phyloP scores from a whole-genome alignment of 1,140 invertebrate genomes.

The Heliothis subflexa region DNA sequence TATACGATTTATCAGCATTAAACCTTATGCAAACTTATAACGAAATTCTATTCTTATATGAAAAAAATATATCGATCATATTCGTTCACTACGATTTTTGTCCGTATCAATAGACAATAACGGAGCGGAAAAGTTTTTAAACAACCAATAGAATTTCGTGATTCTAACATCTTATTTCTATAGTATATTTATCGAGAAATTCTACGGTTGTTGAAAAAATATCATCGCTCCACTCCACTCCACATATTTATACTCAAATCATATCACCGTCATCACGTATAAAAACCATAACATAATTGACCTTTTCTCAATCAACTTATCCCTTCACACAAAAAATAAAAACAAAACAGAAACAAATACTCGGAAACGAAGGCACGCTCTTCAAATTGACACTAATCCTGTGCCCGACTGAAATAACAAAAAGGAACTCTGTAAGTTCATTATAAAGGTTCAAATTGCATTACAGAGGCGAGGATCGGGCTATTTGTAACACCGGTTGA shows the following conservation, averaged over 20 bases:
- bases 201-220: neutral
- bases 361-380: neutral
- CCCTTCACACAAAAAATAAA: neutral
- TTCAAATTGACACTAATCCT: conserved; percentile 9
- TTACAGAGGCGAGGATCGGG: neutral
- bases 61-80: too few relatives aligned
- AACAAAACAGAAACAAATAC: neutral
- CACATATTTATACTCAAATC: too few relatives aligned
- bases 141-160: too few relatives aligned
- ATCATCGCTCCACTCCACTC: neutral
- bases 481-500: neutral
- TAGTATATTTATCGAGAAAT: too few relatives aligned
- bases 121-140: too few relatives aligned
- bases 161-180: too few relatives aligned
- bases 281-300: neutral
- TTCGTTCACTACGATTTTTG: too few relatives aligned
- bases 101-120: too few relatives aligned
- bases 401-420: neutral
- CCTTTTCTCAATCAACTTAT: neutral
- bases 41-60: too few relatives aligned
- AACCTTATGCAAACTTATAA: too few relatives aligned
- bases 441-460: conserved; percentile 8
- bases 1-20: too few relatives aligned
- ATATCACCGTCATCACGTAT: too few relatives aligned
- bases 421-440: neutral